Evolutionary conservation across 2,797 vertebrate genomes (phyloP).

Genomic region (Gymnocypris eckloni): DNA sequence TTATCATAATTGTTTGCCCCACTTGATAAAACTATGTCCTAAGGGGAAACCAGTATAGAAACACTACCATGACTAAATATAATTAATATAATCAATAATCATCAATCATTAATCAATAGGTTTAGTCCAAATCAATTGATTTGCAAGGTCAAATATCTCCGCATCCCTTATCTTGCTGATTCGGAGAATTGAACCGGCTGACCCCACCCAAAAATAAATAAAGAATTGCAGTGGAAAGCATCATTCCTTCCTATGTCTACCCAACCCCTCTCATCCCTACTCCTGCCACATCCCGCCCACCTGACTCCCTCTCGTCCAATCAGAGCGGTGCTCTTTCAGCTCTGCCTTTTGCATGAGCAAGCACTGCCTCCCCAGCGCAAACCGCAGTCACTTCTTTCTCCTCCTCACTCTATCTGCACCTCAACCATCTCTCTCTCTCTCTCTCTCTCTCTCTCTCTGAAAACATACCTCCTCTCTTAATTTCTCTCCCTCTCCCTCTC

Average conservation of each 20-base stretch:
- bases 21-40: background rate
- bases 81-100: background rate
- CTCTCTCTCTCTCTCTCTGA: constrained; percentile 60
- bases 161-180: background rate
- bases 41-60: background rate
- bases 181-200: constrained; percentile 38
- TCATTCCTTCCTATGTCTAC: constrained; percentile 43
- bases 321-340: constrained; percentile 57
- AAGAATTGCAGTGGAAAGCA: constrained; percentile 47
- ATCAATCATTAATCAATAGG: background rate
- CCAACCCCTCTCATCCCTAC: constrained; percentile 29
- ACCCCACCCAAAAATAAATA: constrained; percentile 47
- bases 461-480: constrained; percentile 57
- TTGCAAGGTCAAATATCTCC: background rate
- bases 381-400: constrained; percentile 75
- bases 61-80: background rate
- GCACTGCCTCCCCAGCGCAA: constrained; percentile 75
- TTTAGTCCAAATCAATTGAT: background rate
- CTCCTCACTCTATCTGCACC: constrained; percentile 67
- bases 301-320: constrained; percentile 76
- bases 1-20: background rate
- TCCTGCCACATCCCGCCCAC: constrained; percentile 65
- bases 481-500: constrained; percentile 64
- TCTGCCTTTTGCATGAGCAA: constrained; percentile 69
- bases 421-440: constrained; percentile 60